Percentiles rank a stretch among this genome's conserved stretches.
Conservation (phyloP, 2,888 invertebrate genomes). For the Thelaira solivaga region DNA sequence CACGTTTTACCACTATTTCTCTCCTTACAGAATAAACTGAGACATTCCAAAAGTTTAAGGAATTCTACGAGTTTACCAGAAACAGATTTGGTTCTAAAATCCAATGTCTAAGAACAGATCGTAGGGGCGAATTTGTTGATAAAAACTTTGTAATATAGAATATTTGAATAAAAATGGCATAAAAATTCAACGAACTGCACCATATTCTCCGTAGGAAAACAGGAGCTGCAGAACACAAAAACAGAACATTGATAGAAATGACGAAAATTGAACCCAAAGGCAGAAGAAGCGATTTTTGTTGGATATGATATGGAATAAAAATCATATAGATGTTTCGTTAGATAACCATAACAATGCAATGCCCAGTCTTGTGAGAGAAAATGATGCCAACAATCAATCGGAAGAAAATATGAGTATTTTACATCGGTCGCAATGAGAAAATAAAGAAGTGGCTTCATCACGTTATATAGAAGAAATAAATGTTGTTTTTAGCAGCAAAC, state of each 20-base stretch:
- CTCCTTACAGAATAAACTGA: constrained; percentile 65
- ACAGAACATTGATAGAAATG: too few relatives aligned
- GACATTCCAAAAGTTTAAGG: constrained; percentile 41
- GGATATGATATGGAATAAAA: constrained; percentile 56
- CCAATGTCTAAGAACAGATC: constrained; percentile 40
- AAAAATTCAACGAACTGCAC: too few relatives aligned
- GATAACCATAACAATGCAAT: neutral
- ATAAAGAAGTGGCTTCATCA: constrained; percentile 1
- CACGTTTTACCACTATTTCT: constrained; percentile 45
- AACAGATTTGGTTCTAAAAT: constrained; percentile 52
- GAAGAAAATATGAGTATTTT: neutral
- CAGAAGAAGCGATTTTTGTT: constrained; percentile 50
- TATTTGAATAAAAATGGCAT: too few relatives aligned
- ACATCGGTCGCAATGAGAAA: neutral
- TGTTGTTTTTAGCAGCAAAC: neutral
- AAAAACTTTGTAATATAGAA: too few relatives aligned
- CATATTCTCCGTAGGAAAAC: too few relatives aligned
- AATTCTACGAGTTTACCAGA: constrained; percentile 13
- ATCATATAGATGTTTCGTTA: constrained; percentile 55
- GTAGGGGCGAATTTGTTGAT: constrained; percentile 64
- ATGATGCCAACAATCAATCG: neutral
- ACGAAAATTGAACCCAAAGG: constrained; percentile 31
- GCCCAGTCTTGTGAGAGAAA: neutral
- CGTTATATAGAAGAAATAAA: constrained; percentile 14
- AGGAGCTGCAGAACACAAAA: too few relatives aligned